Percentiles rank a stretch among this genome's conserved stretches.
phyloP scores from a whole-genome alignment of 1,140 invertebrate genomes.

The Acromyrmex echinatior region DNA sequence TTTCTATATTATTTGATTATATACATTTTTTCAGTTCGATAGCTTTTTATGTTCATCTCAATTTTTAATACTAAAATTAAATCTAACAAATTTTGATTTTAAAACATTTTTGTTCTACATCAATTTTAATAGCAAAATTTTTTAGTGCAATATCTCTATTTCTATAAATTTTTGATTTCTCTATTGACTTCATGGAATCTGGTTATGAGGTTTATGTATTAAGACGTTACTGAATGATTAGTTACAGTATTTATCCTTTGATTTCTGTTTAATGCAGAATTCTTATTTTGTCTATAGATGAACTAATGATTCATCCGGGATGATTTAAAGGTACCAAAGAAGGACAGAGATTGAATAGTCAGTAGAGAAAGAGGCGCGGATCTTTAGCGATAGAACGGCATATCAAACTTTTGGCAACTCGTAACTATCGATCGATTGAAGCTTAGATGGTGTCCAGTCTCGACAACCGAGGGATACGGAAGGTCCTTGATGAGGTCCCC shows the following conservation, averaged over 20 bases:
- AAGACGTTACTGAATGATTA: background rate
- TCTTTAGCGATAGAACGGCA: conserved; percentile 65
- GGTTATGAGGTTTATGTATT: background rate
- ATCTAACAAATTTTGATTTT: background rate
- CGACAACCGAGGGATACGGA: conserved; percentile 33
- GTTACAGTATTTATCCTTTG: background rate
- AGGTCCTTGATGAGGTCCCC: conserved; percentile 67
- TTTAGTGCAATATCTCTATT: background rate
- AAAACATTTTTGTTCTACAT: background rate
- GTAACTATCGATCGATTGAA: conserved; percentile 72
- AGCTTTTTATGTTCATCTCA: background rate
- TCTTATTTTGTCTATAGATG: background rate
- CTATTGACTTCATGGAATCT: background rate
- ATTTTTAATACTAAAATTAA: background rate
- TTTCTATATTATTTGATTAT: background rate
- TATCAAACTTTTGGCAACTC: conserved; percentile 79
- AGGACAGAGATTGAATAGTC: background rate
- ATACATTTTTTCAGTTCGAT: background rate
- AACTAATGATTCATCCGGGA: conserved; percentile 46
- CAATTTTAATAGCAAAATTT: background rate
- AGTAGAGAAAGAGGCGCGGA: background rate
- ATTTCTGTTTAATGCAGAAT: background rate
- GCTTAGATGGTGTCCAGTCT: conserved; percentile 68
- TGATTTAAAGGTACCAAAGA: conserved; percentile 31
- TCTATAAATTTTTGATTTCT: background rate